Base-by-base conservation (phyloP, 2,888 invertebrate genomes). In the Ichneumoninae sp. region DNA sequence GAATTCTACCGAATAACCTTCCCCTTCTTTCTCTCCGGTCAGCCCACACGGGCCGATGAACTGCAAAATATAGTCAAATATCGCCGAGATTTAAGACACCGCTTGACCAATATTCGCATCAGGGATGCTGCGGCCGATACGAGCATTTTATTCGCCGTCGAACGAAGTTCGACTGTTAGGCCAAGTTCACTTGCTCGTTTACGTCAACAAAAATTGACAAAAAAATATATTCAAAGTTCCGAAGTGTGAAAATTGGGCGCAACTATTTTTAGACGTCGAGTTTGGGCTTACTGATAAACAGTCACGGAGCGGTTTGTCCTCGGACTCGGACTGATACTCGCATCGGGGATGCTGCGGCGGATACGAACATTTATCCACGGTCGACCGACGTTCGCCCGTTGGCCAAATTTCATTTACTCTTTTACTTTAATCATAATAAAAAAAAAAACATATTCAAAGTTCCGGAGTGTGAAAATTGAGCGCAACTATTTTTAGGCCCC, bases 261-360 rank as follows among this genome's bases (percentile, higher is more conserved):
- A 54, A 52, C 36, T 78, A 69, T 82, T 74, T 78, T 78, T 62
- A 30, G 74, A 44, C 62, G 3, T 19, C 22, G 77, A 19, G 60
- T 82, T 74, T 82, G 62, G 57, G 52, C n/a, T 68, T 16, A 16
- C 36, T n/a, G 62, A 10, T 16, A 65, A 65, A 36, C 33, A 50
- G 60, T 60, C 30, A 33, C 19, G 50, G 36, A 10, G 30, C 36
- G 2, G n/a, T 50, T n/a, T 36, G n/a, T 50, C 33, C 33, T 62
- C 13, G 19, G 57, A 62, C 50, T 50, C n/a, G n/a, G n/a, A 5
- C 16, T 6, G 50, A 30, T 13, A 4, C 13, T 60, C 60, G 19
- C 19, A 22, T 50, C 50, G n/a, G 8, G 36, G 8, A 36, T 36
- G 36, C 36, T 36, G 36, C 36, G 36, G 1, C 36, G 2, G 36